Conservation (phyloP, 1,140 invertebrate species). For the Belonocnema kinseyi region DNA sequence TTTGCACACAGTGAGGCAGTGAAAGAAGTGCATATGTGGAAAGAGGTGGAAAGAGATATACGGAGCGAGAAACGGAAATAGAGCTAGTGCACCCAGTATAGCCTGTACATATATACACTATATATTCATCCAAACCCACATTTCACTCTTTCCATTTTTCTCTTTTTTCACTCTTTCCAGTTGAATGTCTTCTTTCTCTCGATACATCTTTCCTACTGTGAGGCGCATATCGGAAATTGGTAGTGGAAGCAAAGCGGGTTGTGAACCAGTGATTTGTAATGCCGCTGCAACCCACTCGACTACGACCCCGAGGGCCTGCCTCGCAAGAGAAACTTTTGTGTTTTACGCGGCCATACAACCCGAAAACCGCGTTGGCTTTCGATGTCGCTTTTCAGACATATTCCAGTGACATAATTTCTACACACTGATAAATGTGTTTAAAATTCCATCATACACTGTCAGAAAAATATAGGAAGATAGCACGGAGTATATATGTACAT, state of each 20-base stretch:
- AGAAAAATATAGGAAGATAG: no score
- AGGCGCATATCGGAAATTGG: not conserved
- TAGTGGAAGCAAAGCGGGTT: no score
- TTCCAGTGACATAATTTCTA: no score
- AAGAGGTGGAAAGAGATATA: constrained; percentile 30
- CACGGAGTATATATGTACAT: no score
- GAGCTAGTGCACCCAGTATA: not conserved
- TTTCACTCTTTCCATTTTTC: not conserved
- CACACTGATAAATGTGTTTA: no score
- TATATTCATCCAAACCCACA: not conserved
- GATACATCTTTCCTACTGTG: not conserved
- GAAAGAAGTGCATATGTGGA: constrained; percentile 34
- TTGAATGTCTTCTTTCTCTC: not conserved
- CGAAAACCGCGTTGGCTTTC: not conserved
- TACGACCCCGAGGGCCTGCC: not conserved
- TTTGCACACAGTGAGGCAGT: constrained; percentile 38
- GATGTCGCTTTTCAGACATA: no score
- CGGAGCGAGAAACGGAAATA: constrained; percentile 30
- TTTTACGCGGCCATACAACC: constrained; percentile 21
- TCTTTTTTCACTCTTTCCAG: not conserved
- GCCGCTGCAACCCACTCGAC: not conserved
- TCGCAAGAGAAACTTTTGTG: constrained; percentile 28
- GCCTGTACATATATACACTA: no score
- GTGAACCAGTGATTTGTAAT: not conserved
- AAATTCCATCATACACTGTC: no score